Conservation (phyloP, 2,113 vertebrate genomes). For the Lanius collurio region DNA sequence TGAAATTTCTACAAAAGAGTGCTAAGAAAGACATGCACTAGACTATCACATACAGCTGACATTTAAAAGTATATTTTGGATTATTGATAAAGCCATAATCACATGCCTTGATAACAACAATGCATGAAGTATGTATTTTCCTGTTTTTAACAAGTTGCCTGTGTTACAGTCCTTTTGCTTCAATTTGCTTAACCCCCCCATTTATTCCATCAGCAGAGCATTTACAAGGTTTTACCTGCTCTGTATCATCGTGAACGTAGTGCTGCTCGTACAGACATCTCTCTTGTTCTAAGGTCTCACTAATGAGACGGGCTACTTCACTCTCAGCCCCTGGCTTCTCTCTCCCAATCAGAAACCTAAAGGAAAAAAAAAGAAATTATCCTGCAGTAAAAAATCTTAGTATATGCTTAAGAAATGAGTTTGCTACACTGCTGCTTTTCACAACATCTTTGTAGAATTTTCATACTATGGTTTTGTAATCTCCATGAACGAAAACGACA, state of each 20-base stretch:
- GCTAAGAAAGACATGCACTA: neutral
- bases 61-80: neutral
- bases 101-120: neutral
- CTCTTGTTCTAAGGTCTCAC: constrained; percentile 91
- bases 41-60: neutral
- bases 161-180: neutral
- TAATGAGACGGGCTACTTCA: constrained; percentile 91
- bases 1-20: neutral
- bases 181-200: neutral
- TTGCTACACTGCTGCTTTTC: neutral
- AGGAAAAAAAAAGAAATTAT: neutral
- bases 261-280: constrained; percentile 83
- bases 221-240: constrained; percentile 53
- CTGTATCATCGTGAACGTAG: constrained; percentile 77
- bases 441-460: neutral
- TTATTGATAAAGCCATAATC: neutral
- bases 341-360: constrained; percentile 89
- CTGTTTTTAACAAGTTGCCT: neutral
- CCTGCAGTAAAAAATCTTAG: neutral
- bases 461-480: neutral
- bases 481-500: neutral
- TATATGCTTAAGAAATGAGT: neutral
- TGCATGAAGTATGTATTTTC: neutral
- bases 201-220: neutral
- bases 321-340: constrained; percentile 90